Evolutionary conservation across 2,113 vertebrate species (phyloP).

Genomic region (Rhegmatorhina hoffmannsi): DNA sequence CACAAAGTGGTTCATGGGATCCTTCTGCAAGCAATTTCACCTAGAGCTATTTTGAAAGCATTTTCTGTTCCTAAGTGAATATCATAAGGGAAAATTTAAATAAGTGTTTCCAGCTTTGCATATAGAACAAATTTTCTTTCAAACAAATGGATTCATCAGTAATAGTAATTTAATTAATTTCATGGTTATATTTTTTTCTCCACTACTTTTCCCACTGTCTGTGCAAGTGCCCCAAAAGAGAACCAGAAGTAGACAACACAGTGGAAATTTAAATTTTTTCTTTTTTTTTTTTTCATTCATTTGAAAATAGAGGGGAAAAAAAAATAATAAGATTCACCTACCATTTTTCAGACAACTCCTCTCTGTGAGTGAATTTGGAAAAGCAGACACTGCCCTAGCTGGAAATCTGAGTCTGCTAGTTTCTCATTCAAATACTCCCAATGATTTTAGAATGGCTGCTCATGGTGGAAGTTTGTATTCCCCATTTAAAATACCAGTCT

Average conservation of each 20-base stretch:
- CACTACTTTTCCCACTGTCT: neutral
- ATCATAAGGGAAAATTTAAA: neutral
- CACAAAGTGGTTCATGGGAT: neutral
- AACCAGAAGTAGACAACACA: neutral
- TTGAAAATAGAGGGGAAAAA: neutral
- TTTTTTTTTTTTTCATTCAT: accelerated
- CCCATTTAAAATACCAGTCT: neutral
- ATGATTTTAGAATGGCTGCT: neutral
- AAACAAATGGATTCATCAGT: neutral
- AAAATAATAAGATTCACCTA: neutral
- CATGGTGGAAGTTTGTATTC: accelerated
- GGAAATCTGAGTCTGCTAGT: neutral
- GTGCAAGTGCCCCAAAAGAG: neutral
- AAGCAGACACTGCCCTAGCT: neutral
- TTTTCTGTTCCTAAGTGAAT: neutral
- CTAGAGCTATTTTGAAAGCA: neutral
- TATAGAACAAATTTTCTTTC: neutral
- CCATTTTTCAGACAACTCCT: neutral
- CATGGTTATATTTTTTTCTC: neutral
- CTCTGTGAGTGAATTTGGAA: neutral
- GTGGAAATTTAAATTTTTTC: neutral
- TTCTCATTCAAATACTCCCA: neutral
- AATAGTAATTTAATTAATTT: neutral
- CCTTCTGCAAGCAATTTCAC: neutral
- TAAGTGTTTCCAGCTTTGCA: neutral